phyloP scores from a whole-genome alignment of 2,888 invertebrate species.

The Gryllus longicercus region DNA sequence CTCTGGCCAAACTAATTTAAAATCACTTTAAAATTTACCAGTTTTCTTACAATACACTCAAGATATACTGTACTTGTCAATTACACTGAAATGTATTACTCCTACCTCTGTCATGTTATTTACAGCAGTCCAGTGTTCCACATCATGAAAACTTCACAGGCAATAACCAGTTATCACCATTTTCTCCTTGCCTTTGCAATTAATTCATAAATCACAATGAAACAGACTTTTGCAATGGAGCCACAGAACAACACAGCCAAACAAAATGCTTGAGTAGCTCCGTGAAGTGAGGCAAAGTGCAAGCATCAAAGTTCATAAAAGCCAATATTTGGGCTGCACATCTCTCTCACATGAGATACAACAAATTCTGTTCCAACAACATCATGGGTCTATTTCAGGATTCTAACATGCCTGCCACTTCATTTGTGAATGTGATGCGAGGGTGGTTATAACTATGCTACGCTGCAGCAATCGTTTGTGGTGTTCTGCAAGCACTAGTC shows the following conservation, averaged over 20 bases:
- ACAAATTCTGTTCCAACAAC: conserved; percentile 3
- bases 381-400: neutral
- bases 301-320: neutral
- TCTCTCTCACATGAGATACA: conserved; percentile 11
- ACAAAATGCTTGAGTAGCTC: neutral
- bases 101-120: neutral
- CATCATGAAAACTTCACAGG: neutral
- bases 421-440: conserved; percentile 1
- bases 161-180: neutral
- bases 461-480: conserved; percentile 8
- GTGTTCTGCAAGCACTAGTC: neutral
- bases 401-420: conserved; percentile 17
- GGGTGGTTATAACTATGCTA: neutral
- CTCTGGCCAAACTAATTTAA: neutral
- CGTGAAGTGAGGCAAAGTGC: neutral
- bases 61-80: neutral
- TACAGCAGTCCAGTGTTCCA: conserved; percentile 17
- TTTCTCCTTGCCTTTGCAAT: neutral
- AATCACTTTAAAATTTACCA: neutral
- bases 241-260: neutral
- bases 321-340: neutral
- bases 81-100: neutral
- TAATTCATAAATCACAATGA: neutral
- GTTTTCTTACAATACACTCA: neutral
- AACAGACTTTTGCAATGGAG: conserved; percentile 17